Evolutionary conservation across 2,888 invertebrate genomes (phyloP), one percentile per base, ranked within the genome.

Genomic region (Saturnia japonica): DNA sequence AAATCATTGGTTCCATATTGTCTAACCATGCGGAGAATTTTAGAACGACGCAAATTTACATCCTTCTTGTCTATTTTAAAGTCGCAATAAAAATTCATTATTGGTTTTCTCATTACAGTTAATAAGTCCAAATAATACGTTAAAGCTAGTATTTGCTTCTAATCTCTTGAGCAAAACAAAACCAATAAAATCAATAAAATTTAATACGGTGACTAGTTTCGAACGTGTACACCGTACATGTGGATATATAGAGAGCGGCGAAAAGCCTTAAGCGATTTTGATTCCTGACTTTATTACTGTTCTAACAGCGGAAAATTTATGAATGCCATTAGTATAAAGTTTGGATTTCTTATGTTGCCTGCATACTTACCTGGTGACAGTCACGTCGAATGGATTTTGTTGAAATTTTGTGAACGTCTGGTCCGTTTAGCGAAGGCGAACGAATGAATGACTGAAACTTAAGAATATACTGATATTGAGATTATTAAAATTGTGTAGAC

Each of bases 1-100:
- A 60, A 60, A 60, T 28, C 57, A 25, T 60, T 60, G 57, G 28
- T 28, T 60, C 28, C 28, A 28, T 60, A 60, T 60, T 60, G 28
- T 28, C 4, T 14, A 12, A 60, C 28, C 57, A 60, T 14, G 25
- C 16, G 28, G 16, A 12, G 4, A 60, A 57, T 57, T 57, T 14
- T 57, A 57, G 57, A 12, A 12, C 12, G 25, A 57, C 25, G 51
- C n/a, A 16, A n/a, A 19, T 51, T 51, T 19, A 51, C n/a, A 3
- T 22, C 54, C n/a, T 54, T 54, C n/a, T 6, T n/a, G 0, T 9
- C 54, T 22, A n/a, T 57, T 57, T 11, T 57, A 8, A 4, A 28
- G 1, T 54, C 54, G 22, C 19, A 54, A 54, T 8, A n/a, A n/a
- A n/a, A n/a, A n/a, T n/a, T n/a, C n/a, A n/a, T n/a, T n/a, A n/a